These are phyloP conservation scores for Aplysina aerophoba DNA, from an alignment of 37 sponge, comb jelly and placozoan species.

Conservation along the genomic window DNA sequence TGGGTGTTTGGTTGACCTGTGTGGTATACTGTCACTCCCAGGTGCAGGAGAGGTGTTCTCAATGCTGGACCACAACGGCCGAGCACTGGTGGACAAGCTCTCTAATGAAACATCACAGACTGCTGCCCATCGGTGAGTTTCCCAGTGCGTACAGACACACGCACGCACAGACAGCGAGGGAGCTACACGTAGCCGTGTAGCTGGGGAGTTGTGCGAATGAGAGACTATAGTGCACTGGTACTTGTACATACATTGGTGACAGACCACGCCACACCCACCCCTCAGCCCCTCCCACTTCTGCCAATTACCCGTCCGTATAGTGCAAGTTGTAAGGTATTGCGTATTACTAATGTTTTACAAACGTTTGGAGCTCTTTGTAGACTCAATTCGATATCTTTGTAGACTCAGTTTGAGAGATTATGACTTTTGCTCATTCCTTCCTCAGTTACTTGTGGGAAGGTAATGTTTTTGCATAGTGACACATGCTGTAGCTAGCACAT, in stretches of 20 bases:
- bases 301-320: too few relatives aligned
- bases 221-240: too few relatives aligned
- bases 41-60: constrained; percentile 64
- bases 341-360: too few relatives aligned
- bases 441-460: not conserved
- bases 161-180: not conserved
- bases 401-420: too few relatives aligned
- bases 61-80: constrained; percentile 47
- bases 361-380: too few relatives aligned
- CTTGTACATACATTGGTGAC: too few relatives aligned
- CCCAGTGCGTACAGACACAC: not conserved
- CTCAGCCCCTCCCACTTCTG: too few relatives aligned
- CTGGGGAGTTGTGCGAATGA: too few relatives aligned
- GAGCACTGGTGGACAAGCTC: constrained; percentile 35
- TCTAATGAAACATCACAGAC: constrained; percentile 62
- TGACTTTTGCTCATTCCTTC: too few relatives aligned
- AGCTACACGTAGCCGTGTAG: not conserved
- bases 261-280: too few relatives aligned
- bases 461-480: not conserved
- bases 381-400: too few relatives aligned
- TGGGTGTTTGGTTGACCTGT: not conserved
- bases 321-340: too few relatives aligned
- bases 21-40: constrained; percentile 3
- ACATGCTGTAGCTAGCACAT: not conserved
- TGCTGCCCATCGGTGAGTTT: constrained; percentile 69